These are phyloP conservation scores for Formica selysi DNA, from an alignment of 1,140 invertebrate genomes.

Conservation along the genomic window DNA sequence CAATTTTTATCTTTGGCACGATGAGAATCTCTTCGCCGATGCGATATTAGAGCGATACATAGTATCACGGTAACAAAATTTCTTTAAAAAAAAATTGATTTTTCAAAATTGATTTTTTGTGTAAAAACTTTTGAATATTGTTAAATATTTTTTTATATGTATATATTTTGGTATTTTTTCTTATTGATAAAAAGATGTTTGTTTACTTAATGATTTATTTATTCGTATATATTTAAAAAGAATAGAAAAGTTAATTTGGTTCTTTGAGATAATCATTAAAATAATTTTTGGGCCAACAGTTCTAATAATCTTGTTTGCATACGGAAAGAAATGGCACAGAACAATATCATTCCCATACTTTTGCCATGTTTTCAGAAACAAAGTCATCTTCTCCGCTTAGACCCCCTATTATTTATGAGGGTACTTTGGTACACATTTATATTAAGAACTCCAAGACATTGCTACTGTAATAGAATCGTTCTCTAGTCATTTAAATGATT, in stretches of 20 bases:
- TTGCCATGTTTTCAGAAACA: background rate
- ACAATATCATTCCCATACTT: background rate
- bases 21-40: background rate
- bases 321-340: background rate
- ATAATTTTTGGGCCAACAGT: background rate
- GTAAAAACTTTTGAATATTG: background rate
- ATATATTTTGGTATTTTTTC: background rate
- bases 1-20: conserved; percentile 14
- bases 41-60: background rate
- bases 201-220: too few relatives aligned
- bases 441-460: background rate
- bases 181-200: too few relatives aligned
- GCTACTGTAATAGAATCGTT: background rate
- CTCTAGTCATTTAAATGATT: background rate
- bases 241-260: background rate
- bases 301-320: background rate
- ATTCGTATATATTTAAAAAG: background rate
- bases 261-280: background rate
- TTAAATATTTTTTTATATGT: too few relatives aligned
- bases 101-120: background rate
- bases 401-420: conserved; percentile 9
- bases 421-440: background rate
- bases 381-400: background rate
- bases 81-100: background rate
- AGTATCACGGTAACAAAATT: background rate